Evolutionary conservation across 2,113 vertebrate genomes (phyloP).

Genomic region (Ictidomys tridecemlineatus): DNA sequence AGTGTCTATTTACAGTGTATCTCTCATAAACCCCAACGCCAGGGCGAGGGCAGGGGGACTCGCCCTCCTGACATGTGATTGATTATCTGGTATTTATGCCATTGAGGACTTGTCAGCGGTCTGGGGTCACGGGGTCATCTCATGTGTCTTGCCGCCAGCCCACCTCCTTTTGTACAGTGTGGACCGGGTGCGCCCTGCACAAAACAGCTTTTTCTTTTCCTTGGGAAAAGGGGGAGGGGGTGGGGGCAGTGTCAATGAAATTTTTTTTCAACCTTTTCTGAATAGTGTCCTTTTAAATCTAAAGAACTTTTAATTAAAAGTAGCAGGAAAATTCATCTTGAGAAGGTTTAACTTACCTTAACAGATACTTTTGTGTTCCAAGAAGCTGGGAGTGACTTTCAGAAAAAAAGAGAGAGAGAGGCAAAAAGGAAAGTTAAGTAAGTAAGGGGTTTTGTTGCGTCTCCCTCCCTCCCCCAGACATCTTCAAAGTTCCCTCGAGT

Average conservation of each 20-base stretch:
- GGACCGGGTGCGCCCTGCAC: slow-evolving; percentile 91
- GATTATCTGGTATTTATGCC: slow-evolving; percentile 97
- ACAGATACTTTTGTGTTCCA: slow-evolving; percentile 88
- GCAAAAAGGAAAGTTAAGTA: neutral
- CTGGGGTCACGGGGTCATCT: slow-evolving; percentile 96
- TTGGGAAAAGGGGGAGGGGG: slow-evolving; percentile 94
- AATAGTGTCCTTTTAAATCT: slow-evolving; percentile 93
- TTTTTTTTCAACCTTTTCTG: slow-evolving; percentile 88
- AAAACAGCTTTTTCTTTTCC: slow-evolving; percentile 92
- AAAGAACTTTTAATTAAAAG: slow-evolving; percentile 93
- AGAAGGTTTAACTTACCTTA: slow-evolving; percentile 92
- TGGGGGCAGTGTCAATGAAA: slow-evolving; percentile 91
- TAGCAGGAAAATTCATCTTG: slow-evolving; percentile 90
- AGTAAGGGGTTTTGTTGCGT: slow-evolving; percentile 41
- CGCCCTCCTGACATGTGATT: slow-evolving; percentile 96
- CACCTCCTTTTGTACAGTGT: slow-evolving; percentile 99
- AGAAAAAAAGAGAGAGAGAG: neutral
- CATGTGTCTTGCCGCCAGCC: slow-evolving; percentile 95
- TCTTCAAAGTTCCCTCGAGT: neutral
- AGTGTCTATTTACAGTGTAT: slow-evolving; percentile 97
- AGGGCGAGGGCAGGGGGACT: slow-evolving; percentile 90
- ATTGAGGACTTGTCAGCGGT: slow-evolving; percentile 95
- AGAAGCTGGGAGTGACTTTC: slow-evolving; percentile 78
- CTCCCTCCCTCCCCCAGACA: neutral
- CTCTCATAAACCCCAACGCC: slow-evolving; percentile 89